Evolutionary conservation across 2,113 vertebrate species (phyloP).

Genomic region (Xyrauchen texanus): DNA sequence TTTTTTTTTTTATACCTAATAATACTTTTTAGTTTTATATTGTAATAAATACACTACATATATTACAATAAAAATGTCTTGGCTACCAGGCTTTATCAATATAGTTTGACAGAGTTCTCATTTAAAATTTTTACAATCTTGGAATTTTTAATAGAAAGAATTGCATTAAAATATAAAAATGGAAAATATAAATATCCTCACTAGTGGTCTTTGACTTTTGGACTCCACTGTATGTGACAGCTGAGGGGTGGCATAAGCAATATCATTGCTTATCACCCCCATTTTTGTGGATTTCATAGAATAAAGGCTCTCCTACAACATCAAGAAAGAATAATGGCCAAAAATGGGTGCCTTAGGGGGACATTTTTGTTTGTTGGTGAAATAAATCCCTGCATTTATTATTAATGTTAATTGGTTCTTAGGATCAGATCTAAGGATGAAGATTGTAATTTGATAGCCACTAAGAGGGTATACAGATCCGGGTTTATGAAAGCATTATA

Average conservation of each 20-base stretch:
- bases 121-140: no score
- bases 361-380: conserved; percentile 37
- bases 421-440: conserved; percentile 70
- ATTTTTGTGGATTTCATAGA: background rate
- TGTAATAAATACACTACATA: no score
- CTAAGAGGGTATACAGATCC: conserved; percentile 57
- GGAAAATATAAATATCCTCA: background rate
- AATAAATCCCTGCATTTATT: conserved; percentile 66
- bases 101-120: no score
- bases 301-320: background rate
- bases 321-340: conserved; percentile 10
- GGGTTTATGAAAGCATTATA: conserved; percentile 7
- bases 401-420: conserved; percentile 78
- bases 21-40: no score
- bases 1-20: no score
- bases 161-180: no score
- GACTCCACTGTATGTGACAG: background rate
- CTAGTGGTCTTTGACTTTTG: background rate
- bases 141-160: no score
- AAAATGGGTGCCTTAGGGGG: background rate
- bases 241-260: background rate
- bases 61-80: no score
- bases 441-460: conserved; percentile 72
- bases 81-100: no score
- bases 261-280: background rate